Percentiles rank a stretch among this genome's conserved stretches.
Conservation (phyloP, 1,140 invertebrate genomes). For the Heliconius eleuchia region DNA sequence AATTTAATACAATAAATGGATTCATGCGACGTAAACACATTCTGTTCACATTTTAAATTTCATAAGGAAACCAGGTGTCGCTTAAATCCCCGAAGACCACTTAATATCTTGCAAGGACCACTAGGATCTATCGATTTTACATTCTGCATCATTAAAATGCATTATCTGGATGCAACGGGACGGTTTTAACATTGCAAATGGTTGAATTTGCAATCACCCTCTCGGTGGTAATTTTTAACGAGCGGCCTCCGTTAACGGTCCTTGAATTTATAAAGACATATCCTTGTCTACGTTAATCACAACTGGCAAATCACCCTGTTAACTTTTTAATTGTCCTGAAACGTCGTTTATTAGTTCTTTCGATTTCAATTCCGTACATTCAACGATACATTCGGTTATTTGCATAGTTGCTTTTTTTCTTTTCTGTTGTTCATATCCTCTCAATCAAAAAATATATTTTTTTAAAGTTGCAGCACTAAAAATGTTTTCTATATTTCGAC, state of each 20-base stretch:
- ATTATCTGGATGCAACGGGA: conserved; percentile 74
- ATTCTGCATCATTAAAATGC: conserved; percentile 78
- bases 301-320: conserved; percentile 48
- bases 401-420: conserved; percentile 11
- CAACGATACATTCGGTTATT: conserved; percentile 21
- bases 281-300: conserved; percentile 47
- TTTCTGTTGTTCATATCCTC: conserved; percentile 11
- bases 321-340: conserved; percentile 37
- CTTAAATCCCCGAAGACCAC: conserved; percentile 51
- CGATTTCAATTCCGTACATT: conserved; percentile 27
- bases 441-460: conserved; percentile 13
- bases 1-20: conserved; percentile 18
- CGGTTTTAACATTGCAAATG: conserved; percentile 78
- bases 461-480: conserved; percentile 9
- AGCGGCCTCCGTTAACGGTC: conserved; percentile 59
- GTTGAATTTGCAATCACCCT: conserved; percentile 71
- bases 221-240: conserved; percentile 79
- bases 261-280: conserved; percentile 72
- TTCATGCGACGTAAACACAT: conserved; percentile 22
- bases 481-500: conserved; percentile 6
- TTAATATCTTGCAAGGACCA: conserved; percentile 57
- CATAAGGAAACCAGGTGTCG: conserved; percentile 52
- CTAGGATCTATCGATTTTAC: conserved; percentile 66
- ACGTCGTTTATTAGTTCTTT: conserved; percentile 31
- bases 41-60: conserved; percentile 43